Percentiles rank a stretch among this genome's conserved stretches.
These are phyloP conservation scores for Folsomia manolachei DNA, from an alignment of 2,888 invertebrate species.

Conservation along the genomic window DNA sequence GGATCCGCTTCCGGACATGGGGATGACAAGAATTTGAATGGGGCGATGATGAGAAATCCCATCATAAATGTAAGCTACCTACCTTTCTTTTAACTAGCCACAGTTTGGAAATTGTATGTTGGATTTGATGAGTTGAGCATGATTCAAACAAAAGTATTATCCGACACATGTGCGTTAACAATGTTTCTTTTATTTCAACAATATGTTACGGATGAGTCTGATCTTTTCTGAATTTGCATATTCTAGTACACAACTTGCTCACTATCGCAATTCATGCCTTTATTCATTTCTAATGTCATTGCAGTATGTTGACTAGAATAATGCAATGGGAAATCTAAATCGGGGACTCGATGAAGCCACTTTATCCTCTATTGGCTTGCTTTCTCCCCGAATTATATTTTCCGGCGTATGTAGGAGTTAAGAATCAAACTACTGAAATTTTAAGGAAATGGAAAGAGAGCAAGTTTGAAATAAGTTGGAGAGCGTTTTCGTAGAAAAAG, in stretches of 20 bases:
- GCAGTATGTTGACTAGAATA: too few species aligned
- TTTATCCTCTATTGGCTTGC: not conserved
- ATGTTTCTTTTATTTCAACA: too few species aligned
- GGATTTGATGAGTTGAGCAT: not conserved
- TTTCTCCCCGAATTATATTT: not conserved
- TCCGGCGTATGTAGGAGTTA: too few species aligned
- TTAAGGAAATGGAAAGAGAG: not conserved
- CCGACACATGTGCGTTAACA: not conserved
- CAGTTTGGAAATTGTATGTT: too few species aligned
- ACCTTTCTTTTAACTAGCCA: not conserved
- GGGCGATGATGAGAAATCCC: not conserved
- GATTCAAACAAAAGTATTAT: not conserved
- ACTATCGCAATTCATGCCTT: too few species aligned
- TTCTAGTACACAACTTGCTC: too few species aligned
- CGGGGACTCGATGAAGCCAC: not conserved
- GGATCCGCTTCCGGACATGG: not conserved
- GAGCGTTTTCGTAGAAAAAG: too few species aligned
- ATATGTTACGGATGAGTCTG: too few species aligned
- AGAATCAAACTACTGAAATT: too few species aligned
- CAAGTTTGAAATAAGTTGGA: not conserved
- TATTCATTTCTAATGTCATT: too few species aligned
- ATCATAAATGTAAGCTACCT: not conserved
- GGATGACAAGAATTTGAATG: slow-evolving; percentile 2
- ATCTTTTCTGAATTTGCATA: too few species aligned
- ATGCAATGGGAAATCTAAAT: too few species aligned